Evolutionary conservation across 2,113 vertebrate genomes (phyloP).

Genomic region (Tragulus kanchil): DNA sequence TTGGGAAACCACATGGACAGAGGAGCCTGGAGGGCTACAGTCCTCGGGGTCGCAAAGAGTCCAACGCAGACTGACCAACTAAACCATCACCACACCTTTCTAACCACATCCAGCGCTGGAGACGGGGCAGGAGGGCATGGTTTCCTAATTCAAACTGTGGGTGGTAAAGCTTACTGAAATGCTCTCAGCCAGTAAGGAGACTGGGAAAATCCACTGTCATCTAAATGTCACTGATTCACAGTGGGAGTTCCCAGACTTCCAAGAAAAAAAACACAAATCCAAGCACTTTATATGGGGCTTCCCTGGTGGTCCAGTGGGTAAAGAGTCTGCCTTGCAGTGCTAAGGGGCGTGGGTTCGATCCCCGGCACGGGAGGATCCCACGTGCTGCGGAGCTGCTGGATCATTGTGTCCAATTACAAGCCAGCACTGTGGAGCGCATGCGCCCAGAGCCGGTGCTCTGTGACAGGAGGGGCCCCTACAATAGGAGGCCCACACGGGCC

Average conservation of each 20-base stretch:
- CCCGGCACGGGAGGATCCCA: too few relatives aligned
- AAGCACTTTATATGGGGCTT: too few relatives aligned
- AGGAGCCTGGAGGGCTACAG: background rate
- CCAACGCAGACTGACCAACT: background rate
- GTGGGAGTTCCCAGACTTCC: background rate
- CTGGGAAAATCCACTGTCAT: background rate
- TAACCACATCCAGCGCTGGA: background rate
- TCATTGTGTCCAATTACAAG: too few relatives aligned
- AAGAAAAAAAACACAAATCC: background rate
- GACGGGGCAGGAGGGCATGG: accelerated
- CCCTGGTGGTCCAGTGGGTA: too few relatives aligned
- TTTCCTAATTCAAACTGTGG: background rate
- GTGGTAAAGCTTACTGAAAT: background rate
- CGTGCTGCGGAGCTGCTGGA: too few relatives aligned
- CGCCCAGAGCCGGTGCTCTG: too few relatives aligned
- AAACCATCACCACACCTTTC: background rate
- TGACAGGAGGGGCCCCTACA: too few relatives aligned
- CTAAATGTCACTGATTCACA: background rate
- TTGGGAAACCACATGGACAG: background rate
- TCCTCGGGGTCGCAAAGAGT: background rate
- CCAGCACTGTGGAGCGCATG: too few relatives aligned
- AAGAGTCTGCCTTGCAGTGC: too few relatives aligned
- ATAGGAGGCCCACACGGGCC: too few relatives aligned
- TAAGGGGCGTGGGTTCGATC: too few relatives aligned
- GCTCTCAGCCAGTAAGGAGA: background rate